phyloP scores from a whole-genome alignment of 1,140 invertebrate genomes.

The Brachionus calyciflorus region DNA sequence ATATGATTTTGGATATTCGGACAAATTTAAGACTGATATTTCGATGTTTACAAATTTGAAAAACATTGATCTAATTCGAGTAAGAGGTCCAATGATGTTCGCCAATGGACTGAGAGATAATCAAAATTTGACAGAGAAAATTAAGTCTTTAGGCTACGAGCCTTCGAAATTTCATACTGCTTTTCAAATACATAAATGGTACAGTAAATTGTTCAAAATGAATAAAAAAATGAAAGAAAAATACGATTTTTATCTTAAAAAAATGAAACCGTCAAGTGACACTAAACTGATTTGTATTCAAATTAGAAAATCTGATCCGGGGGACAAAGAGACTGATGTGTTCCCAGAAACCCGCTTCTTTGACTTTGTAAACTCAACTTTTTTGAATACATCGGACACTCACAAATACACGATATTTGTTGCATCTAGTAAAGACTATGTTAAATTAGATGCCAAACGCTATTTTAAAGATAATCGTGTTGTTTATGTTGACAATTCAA shows the following conservation, averaged over 20 bases:
- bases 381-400: neutral
- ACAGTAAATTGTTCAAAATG: neutral
- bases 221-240: neutral
- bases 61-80: no score
- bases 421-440: neutral
- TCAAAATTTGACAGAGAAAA: neutral
- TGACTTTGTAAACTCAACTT: neutral
- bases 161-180: neutral
- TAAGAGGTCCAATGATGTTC: neutral
- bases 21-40: neutral
- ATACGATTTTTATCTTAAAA: neutral
- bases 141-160: neutral
- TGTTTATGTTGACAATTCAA: neutral
- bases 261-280: neutral
- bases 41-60: neutral
- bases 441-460: neutral
- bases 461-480: neutral
- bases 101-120: neutral
- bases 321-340: neutral
- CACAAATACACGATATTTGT: conserved; percentile 19
- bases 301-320: neutral
- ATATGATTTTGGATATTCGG: neutral
- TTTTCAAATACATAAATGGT: conserved; percentile 18
- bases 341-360: neutral
- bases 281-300: conserved; percentile 20